Base-by-base conservation (phyloP, 2,797 vertebrate species). In the Poecilia picta region DNA sequence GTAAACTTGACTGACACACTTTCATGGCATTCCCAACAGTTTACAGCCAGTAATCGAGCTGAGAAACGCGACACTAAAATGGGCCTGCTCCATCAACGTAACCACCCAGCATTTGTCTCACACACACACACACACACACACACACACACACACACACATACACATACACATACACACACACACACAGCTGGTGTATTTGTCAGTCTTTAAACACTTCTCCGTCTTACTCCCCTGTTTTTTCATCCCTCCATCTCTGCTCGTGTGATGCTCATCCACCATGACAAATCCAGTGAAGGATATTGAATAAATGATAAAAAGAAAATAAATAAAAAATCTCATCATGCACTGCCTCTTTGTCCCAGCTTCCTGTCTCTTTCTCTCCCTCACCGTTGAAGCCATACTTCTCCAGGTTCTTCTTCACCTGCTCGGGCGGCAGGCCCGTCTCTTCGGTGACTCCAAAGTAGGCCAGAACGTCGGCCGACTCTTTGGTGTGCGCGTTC, bases 361-460 rank as follows among this genome's bases (percentile, higher is more conserved):
- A 8, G 25, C 13, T 87, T 80, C 75, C 81, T 87, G 76, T 68
- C 83, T n/a, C 28, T 79, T 62, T 77, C 55, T 83, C 62, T 75
- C 80, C 71, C 97, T 97, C 93, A 98, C 97, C 97, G 53, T 98
- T 98, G 91, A 77, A 95, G 93, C 97, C 97, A 6, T 94, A 98
- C 89, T 97, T 98, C 57, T 95, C 96, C 90, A 97, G 88, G 91
- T 92, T 95, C 90, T 87, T 96, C 93, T 97, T 97, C 76, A 98
- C 93, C 94, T 97, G 96, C 20, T 98, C 97, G 0, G 92, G 95
- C 5, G 94, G 87, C 77, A 98, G 96, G 88, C 97, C 97, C 1
- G 89, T 94, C 33, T 92, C 93, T 92, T 98, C 97, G 2, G 85
- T 96, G 92, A 98, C 97, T 71, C 95, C 94, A 87, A 97, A 98